Conservation (phyloP, 2,888 invertebrate species). For the Prenolepis imparis region DNA sequence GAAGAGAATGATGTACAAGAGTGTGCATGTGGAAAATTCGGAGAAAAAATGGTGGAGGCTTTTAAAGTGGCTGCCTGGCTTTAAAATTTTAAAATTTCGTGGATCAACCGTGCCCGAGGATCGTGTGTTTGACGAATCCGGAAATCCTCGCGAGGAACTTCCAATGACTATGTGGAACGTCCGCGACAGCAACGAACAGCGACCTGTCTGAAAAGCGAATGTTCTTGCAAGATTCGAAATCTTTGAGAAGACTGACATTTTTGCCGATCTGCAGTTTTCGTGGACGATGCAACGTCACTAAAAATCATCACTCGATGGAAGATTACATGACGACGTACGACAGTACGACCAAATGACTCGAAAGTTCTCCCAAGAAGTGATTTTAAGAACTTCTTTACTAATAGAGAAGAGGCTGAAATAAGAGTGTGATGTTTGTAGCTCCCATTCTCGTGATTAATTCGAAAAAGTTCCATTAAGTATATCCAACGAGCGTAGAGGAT, state of each 20-base stretch:
- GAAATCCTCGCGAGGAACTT: conserved; percentile 78
- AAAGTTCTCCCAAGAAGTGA: background rate
- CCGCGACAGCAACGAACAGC: conserved; percentile 63
- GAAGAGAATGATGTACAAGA: conserved; percentile 46
- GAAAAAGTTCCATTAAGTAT: background rate
- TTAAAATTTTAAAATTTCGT: conserved; percentile 75
- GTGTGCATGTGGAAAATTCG: conserved; percentile 54
- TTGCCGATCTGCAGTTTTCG: conserved; percentile 4
- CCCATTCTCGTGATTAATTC: conserved; percentile 28
- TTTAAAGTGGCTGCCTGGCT: conserved; percentile 80
- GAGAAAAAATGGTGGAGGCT: conserved; percentile 81
- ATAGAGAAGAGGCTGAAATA: conserved; percentile 12
- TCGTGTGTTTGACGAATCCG: conserved; percentile 71
- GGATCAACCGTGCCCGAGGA: conserved; percentile 66
- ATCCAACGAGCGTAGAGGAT: background rate
- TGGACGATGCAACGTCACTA: background rate
- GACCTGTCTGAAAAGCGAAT: conserved; percentile 67
- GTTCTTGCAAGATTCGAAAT: conserved; percentile 16
- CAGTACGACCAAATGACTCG: background rate
- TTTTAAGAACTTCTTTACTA: background rate
- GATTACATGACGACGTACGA: background rate
- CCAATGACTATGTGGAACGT: conserved; percentile 82
- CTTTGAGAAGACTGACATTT: conserved; percentile 63
- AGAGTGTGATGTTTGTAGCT: background rate
- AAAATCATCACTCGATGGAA: background rate